Evolutionary conservation across 2,797 vertebrate species (phyloP).

Genomic region (Fundulus diaphanus): DNA sequence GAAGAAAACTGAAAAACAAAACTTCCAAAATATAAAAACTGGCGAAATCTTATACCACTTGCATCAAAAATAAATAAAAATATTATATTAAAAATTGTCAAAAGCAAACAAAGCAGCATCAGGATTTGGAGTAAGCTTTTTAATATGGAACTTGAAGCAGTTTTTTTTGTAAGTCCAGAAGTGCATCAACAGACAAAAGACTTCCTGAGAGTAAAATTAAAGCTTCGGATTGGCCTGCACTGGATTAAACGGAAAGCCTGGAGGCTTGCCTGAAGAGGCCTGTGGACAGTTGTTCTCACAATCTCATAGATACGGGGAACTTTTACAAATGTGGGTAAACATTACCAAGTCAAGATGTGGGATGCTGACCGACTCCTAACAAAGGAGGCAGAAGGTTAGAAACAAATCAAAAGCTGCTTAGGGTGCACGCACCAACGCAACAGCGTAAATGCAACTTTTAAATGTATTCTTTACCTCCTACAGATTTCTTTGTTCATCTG

Average conservation of each 20-base stretch:
- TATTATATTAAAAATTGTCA: no score
- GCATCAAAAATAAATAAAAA: no score
- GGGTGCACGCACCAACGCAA: not conserved
- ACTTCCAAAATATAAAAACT: no score
- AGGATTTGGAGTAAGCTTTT: no score
- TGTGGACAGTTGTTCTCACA: not conserved
- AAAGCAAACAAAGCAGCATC: no score
- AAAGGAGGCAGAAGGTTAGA: not conserved
- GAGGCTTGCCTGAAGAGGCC: no score
- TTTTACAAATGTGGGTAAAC: not conserved
- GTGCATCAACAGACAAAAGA: not conserved
- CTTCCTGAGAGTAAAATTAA: not conserved
- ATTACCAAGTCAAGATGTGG: not conserved
- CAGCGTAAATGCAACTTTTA: not conserved
- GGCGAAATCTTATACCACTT: no score
- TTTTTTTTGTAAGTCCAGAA: no score
- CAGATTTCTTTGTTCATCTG: not conserved
- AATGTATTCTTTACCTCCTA: not conserved
- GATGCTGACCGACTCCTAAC: not conserved
- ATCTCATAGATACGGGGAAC: no score
- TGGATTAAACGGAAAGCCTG: not conserved
- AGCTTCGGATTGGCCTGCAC: not conserved
- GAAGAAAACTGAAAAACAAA: no score
- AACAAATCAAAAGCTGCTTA: not conserved
- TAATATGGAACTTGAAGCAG: no score